Conservation (phyloP, 2,797 vertebrate species). For the Neostethus bicornis region DNA sequence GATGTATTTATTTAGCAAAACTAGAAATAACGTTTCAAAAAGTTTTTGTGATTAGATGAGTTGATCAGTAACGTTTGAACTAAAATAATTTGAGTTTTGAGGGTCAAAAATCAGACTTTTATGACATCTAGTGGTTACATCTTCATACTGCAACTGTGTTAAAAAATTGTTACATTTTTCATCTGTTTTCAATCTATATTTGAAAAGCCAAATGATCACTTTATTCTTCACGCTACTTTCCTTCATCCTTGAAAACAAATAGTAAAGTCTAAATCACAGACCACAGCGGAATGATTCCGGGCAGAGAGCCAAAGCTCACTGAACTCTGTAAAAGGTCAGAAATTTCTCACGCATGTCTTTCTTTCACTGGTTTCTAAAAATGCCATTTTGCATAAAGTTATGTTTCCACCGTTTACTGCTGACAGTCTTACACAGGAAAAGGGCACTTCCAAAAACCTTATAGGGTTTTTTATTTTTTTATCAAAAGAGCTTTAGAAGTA, state of each 20-base stretch:
- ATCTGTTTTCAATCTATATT: not conserved
- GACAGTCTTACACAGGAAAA: constrained; percentile 12
- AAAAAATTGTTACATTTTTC: no score
- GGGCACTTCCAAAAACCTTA: constrained; percentile 22
- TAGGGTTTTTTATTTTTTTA: constrained; percentile 4
- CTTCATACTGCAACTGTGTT: no score
- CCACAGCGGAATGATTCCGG: constrained; percentile 72
- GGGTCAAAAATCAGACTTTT: constrained; percentile 63
- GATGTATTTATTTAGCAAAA: no score
- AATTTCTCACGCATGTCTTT: constrained; percentile 85
- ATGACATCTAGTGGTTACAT: constrained; percentile 78
- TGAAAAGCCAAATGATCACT: not conserved
- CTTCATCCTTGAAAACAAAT: constrained; percentile 27
- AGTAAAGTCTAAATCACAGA: constrained; percentile 39
- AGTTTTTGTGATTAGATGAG: no score
- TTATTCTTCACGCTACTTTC: constrained; percentile 1
- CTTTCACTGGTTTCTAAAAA: constrained; percentile 44
- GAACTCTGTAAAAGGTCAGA: constrained; percentile 85
- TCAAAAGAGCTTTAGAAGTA: constrained; percentile 15
- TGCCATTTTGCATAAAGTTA: constrained; percentile 24
- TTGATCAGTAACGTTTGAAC: not conserved
- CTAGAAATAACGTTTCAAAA: no score
- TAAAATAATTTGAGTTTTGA: constrained; percentile 11
- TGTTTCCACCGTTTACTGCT: constrained; percentile 17
- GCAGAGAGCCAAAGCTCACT: constrained; percentile 82